phyloP scores from a whole-genome alignment of 2,797 vertebrate species.

The Podargus strigoides region DNA sequence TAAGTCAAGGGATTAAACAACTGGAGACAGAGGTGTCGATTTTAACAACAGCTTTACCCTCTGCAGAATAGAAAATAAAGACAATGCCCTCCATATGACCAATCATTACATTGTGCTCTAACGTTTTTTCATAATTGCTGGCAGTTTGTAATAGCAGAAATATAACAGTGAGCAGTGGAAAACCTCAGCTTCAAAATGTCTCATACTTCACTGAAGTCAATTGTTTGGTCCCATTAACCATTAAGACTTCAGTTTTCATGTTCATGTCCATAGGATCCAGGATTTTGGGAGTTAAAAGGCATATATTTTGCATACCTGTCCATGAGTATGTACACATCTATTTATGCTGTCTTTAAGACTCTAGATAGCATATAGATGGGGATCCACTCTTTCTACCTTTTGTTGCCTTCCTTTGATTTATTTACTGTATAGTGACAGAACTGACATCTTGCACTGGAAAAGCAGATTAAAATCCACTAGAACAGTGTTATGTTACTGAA shows the following conservation, averaged over 20 bases:
- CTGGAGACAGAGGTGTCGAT: neutral
- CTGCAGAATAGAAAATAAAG: constrained; percentile 11
- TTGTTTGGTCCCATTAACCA: neutral
- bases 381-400: neutral
- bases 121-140: neutral
- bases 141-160: neutral
- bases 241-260: neutral
- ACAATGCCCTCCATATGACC: neutral
- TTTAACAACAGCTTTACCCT: neutral
- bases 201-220: neutral
- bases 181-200: neutral
- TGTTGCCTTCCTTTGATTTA: neutral
- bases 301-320: neutral
- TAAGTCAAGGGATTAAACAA: neutral
- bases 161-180: neutral
- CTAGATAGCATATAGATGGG: neutral
- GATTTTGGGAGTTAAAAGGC: neutral
- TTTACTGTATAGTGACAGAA: neutral
- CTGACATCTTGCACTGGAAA: neutral
- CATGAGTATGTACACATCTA: neutral
- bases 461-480: neutral
- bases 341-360: neutral
- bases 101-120: neutral
- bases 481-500: neutral
- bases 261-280: neutral